Evolutionary conservation across 2,113 vertebrate species (phyloP), one percentile per base, ranked within the genome.

Genomic region (Siphamia tubifer): DNA sequence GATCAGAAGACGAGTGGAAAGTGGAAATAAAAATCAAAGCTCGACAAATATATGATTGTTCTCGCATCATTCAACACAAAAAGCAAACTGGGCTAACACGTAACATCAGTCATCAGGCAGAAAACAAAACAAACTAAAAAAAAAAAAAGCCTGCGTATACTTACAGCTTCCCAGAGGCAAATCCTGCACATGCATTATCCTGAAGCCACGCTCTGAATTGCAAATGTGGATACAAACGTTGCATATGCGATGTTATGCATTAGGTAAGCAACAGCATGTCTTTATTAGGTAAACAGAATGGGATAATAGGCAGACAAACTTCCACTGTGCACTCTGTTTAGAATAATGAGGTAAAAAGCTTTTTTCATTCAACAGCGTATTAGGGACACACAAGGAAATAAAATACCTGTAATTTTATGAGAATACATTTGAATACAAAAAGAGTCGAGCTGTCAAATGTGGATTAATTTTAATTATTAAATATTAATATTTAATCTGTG

Each of bases 21-120:
- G 4, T 9, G 17, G 0, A 40, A 62, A 65, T 19, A 28, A 11
- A 72, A n/a, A 45, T 4, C 10, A 30, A 28, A 1, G 11, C 27
- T 13, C 9, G 4, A 24, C 8, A n/a, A 7, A 66, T 11, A 24
- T 38, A n/a, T 57, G 56, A 63, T 68, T 73, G 20, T 62, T 68
- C 38, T 58, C 38, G 39, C 47, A 30, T 35, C 58, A 66, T 82
- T 74, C 74, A 47, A 53, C 47, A 48, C 68, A 49, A 27, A 83
- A 78, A 76, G 35, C 71, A 70, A 69, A 80, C 51, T 58, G 24
- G 73, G 27, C 63, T 69, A 80, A n/a, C 19, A 48, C 69, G 64
- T 62, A 57, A 74, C 34, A 74, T 66, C 72, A 64, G 40, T 71
- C 61, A 71, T 55, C 44, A 39, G 5, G 11, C 32, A 28, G 8